Base-by-base conservation (phyloP, 2,888 invertebrate genomes). In the Tineola bisselliella region DNA sequence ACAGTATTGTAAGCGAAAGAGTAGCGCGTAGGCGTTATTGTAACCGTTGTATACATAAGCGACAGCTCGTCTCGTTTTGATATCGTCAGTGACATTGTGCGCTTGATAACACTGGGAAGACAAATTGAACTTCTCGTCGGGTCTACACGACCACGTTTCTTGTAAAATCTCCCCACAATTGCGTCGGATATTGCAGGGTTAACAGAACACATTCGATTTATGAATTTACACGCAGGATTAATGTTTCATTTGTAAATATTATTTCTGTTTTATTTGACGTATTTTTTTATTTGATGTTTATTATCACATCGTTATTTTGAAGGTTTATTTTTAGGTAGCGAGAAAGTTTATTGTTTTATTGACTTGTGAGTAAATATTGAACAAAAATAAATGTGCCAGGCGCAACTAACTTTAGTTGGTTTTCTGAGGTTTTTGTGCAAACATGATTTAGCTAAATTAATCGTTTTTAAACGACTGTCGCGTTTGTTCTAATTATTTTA, bases 31-130 rank as follows among this genome's bases (percentile, higher is more conserved):
- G 38, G 38, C 38, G 38, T 38, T 38, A 4, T 38, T 38, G 38
- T 38, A 38, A 38, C 38, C 10, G 2, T 38, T 38, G 38, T 38
- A 38, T 10, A 38, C 38, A 38, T 38, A 38, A 38, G 38, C 38
- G 48, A 48, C 48, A 48, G 10, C 15, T 13, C 17, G 48, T 48
- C 48, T 48, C 48, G 48, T 48, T 48, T 48, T 48, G 48, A 48
- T 48, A 48, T 48, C 48, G 48, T 17, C 48, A 38, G 38, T 48
- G 48, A 48, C 48, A 48, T 48, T 48, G 15, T 48, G 48, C 48
- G 48, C 15, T 48, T 48, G 48, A 48, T 48, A 48, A 48, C 48
- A 48, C 48, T 48, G 48, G 10, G 17, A 48, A 48, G 48, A 48
- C 48, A 48, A 48, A 48, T 48, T 48, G 48, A 48, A 48, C 48